A percentile compares a stretch with the other conserved stretches of the same genome.
These are phyloP conservation scores for Catostylus mosaicus DNA, from an alignment of 30 jellyfish, hydroid and myxozoan species.

Conservation along the genomic window DNA sequence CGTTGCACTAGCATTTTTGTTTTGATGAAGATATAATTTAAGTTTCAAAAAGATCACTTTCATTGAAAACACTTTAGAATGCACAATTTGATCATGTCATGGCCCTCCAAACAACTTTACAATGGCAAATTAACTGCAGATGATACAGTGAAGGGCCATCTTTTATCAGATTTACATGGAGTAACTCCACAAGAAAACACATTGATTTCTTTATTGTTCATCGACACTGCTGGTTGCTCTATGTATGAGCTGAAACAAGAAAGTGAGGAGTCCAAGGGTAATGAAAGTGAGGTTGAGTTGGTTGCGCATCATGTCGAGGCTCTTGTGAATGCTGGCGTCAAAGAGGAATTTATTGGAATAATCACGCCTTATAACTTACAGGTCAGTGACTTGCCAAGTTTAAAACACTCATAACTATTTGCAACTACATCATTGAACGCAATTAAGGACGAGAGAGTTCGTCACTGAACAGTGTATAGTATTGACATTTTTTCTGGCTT, in stretches of 20 bases:
- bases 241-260: conserved; percentile 79
- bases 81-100: conserved; percentile 84
- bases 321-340: conserved; percentile 80
- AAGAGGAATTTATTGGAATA: conserved; percentile 78
- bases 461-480: no score
- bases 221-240: conserved; percentile 94
- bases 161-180: conserved; percentile 67
- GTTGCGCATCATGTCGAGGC: conserved; percentile 74
- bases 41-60: no score
- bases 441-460: no score
- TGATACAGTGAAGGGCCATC: conserved; percentile 72
- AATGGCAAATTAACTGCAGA: conserved; percentile 78
- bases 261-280: conserved; percentile 90
- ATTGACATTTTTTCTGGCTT: no score
- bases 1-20: neutral
- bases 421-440: no score
- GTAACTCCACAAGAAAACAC: conserved; percentile 81
- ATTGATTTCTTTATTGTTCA: conserved; percentile 67
- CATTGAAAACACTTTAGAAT: conserved; percentile 58
- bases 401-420: no score
- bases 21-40: no score
- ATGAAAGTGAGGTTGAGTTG: conserved; percentile 78
- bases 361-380: conserved; percentile 96
- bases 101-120: conserved; percentile 91
- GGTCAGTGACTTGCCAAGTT: conserved; percentile 49